Evolutionary conservation across 2,888 invertebrate species (phyloP), one percentile per base, ranked within the genome.

Genomic region (Amblyteles armatorius): DNA sequence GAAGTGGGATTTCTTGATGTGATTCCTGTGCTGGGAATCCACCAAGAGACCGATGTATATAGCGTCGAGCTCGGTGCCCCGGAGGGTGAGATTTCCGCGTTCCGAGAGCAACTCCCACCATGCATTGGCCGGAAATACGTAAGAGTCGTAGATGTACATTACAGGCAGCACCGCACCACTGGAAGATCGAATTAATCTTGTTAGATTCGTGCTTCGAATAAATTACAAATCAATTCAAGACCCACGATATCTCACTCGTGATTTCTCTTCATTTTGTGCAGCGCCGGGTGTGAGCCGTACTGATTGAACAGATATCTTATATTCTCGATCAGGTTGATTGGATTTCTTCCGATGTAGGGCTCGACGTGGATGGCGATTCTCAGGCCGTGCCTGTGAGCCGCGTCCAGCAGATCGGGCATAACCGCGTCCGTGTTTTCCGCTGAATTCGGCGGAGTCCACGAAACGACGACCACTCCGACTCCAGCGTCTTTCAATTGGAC

Each of bases 121-220:
- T 1, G 95, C 94, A 7, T 92, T 93, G 13, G 94, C 92, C 50
- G 94, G 93, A 19, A 95, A 94, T 76, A 94, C 94, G 88, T 96
- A 96, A 0, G 96, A 96, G 91, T 96, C 96, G 91, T 96, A 96
- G 26, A 96, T 94, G 90, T 96, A 96, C 89, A 95, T 94, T 48
- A 96, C 94, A n/a, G 96, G 96, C 68, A 95, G 86, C 77, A 92
- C 88, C 44, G 91, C 91, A 4, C 91, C 92, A 57, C 92, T 92
- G 84, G 6, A 89, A 90, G 36, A 9, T 22, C 50, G 40, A 71
- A 68, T 22, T 16, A 73, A 73, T 19, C 69, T 26, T 26, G 52
- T 52, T 48, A 48, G 33, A 71, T 13, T 65, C 5, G n/a, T 13
- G 52, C 16, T 76, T 76, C 40, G 40, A 13, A 52, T 33, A 26